phyloP scores from a whole-genome alignment of 2,888 invertebrate genomes.

The Polia nebulosa region DNA sequence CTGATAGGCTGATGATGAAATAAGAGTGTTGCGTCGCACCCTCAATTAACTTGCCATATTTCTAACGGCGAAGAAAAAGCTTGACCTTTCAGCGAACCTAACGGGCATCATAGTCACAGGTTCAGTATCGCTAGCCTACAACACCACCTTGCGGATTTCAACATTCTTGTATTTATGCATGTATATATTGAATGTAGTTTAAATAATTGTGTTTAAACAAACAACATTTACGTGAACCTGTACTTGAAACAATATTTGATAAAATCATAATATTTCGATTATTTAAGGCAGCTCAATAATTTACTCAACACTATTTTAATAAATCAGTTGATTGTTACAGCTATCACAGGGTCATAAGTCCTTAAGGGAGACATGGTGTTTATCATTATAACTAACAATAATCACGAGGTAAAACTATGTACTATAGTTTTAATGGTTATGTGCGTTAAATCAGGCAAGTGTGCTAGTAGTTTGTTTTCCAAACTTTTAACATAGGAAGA shows the following conservation, averaged over 20 bases:
- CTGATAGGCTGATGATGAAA: too few species aligned
- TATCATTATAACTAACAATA: slow-evolving; percentile 58
- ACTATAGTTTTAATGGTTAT: slow-evolving; percentile 50
- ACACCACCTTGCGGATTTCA: slow-evolving; percentile 13
- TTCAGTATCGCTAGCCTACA: slow-evolving; percentile 32
- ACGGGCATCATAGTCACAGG: neutral
- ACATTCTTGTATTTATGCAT: slow-evolving; percentile 35
- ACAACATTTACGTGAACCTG: neutral
- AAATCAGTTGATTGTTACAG: slow-evolving; percentile 55
- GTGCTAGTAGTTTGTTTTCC: slow-evolving; percentile 18
- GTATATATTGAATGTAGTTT: slow-evolving; percentile 17
- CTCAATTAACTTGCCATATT: slow-evolving; percentile 15
- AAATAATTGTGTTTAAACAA: slow-evolving; percentile 8
- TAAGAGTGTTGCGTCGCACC: neutral
- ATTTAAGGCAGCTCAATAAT: slow-evolving; percentile 56
- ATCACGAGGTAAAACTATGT: slow-evolving; percentile 61
- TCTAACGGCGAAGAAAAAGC: neutral
- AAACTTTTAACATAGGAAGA: slow-evolving; percentile 11
- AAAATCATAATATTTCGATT: slow-evolving; percentile 33
- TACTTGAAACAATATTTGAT: neutral
- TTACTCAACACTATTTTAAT: slow-evolving; percentile 41
- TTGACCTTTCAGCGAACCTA: neutral
- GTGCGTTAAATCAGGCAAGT: slow-evolving; percentile 43
- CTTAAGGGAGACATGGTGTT: slow-evolving; percentile 46
- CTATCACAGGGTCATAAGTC: slow-evolving; percentile 62